Evolutionary conservation across 2,797 vertebrate genomes (phyloP), one percentile per base, ranked within the genome.

Genomic region (Adelosebastes latens): DNA sequence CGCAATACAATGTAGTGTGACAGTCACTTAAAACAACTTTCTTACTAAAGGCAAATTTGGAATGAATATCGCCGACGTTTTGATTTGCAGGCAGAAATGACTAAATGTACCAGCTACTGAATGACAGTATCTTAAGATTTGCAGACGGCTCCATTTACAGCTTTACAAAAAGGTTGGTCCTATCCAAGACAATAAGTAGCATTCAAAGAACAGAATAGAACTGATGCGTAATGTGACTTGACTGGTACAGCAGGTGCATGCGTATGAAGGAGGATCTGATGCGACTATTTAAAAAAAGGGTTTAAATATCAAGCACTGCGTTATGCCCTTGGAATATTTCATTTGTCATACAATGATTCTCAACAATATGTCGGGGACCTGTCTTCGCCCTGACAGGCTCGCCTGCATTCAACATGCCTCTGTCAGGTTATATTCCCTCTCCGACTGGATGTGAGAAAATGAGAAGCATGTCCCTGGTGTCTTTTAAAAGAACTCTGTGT

Each of bases 381-480:
- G 32, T 80, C 82, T 81, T 79, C 46, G n/a, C 61, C 71, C 72
- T 84, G 85, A 88, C 77, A 85, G 77, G 66, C 70, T 86, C 81
- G 87, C 52, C 81, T 79, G 74, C 83, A 68, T 81, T 80, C 71
- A 77, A 75, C 72, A 59, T 55, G 62, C 70, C 55, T 84, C 74
- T 77, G 82, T 88, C 79, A 82, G 32, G 72, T 77, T 85, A 58
- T 62, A 75, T 80, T 84, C 31, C 59, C 34, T 77, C 80, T 83
- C 76, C 39, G 76, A 87, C 72, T 71, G 73, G 62, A 63, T 12
- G 24, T 24, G 70, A 59, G 72, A 79, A 89, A 82, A 92, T 80
- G n/a, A 77, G 68, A 86, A 77, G 52, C 53, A 58, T 70, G 69
- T 85, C 79, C 77, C 70, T 68, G 39, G 36, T 68, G 76, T 85